Conservation (phyloP, 1,140 invertebrate species). For the Ceratina calcarata region DNA sequence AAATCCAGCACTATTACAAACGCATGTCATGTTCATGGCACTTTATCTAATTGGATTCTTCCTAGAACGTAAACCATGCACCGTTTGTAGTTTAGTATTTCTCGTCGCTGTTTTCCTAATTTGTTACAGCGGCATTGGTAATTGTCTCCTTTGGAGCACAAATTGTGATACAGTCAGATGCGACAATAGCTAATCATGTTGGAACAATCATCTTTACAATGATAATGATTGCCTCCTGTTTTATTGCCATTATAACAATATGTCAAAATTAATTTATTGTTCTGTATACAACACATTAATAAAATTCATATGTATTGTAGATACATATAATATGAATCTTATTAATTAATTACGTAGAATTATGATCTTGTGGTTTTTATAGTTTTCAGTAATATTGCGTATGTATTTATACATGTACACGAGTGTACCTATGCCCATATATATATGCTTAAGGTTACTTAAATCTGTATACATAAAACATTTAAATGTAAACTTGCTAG, state of each 20-base stretch:
- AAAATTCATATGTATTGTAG: slow-evolving; percentile 2
- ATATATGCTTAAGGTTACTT: background rate
- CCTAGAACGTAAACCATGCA: slow-evolving; percentile 96
- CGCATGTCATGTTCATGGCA: slow-evolving; percentile 98
- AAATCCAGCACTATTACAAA: slow-evolving; percentile 95
- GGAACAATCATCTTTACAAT: slow-evolving; percentile 5
- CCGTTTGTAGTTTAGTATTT: slow-evolving; percentile 97
- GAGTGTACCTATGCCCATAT: background rate
- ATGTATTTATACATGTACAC: slow-evolving; percentile 5
- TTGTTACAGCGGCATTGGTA: slow-evolving; percentile 97
- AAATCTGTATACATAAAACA: slow-evolving; percentile 1
- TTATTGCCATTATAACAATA: slow-evolving; percentile 17
- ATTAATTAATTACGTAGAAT: slow-evolving; percentile 10
- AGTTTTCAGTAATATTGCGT: slow-evolving; percentile 8
- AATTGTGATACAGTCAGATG: slow-evolving; percentile 89
- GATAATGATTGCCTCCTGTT: slow-evolving; percentile 25
- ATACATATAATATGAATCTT: slow-evolving; percentile 4
- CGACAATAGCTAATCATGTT: slow-evolving; percentile 81
- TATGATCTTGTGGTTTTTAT: slow-evolving; percentile 16
- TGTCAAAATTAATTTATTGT: slow-evolving; percentile 15
- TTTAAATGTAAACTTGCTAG: slow-evolving; percentile 7
- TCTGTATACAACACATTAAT: slow-evolving; percentile 3
- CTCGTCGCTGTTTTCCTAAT: slow-evolving; percentile 94
- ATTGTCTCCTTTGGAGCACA: slow-evolving; percentile 94
- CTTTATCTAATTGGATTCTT: slow-evolving; percentile 96